Evolutionary conservation across 1,140 invertebrate genomes (phyloP).

Genomic region (Eurytemora carolleeae): DNA sequence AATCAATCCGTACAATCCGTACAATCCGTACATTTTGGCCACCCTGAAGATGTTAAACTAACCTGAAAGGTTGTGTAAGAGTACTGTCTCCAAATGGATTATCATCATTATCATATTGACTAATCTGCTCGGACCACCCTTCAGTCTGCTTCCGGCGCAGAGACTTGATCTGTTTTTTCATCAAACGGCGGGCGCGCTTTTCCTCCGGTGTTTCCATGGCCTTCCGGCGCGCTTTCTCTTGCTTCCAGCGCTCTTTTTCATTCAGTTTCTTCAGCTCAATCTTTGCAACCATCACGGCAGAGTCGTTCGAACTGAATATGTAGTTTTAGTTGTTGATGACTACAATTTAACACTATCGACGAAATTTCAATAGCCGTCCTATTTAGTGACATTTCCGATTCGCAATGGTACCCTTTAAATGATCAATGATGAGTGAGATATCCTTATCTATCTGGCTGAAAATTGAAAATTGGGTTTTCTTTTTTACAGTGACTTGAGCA

Average conservation of each 20-base stretch:
- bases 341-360: too few relatives aligned
- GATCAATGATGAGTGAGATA: too few relatives aligned
- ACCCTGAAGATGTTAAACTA: too few relatives aligned
- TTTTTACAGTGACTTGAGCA: too few relatives aligned
- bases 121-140: conserved; percentile 89
- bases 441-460: too few relatives aligned
- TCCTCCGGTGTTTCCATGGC: conserved; percentile 76
- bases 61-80: conserved; percentile 71
- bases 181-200: conserved; percentile 59
- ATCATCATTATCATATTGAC: conserved; percentile 90
- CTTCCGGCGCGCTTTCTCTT: not conserved
- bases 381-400: too few relatives aligned
- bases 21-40: too few relatives aligned
- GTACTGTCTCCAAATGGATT: conserved; percentile 97
- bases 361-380: too few relatives aligned
- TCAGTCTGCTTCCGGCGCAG: conserved; percentile 41
- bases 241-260: not conserved
- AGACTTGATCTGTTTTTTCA: conserved; percentile 82
- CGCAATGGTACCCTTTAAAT: too few relatives aligned
- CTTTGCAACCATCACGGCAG: not conserved
- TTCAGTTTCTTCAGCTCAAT: not conserved
- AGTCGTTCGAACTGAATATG: not conserved
- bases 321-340: too few relatives aligned
- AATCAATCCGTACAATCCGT: too few relatives aligned
- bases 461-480: too few relatives aligned